A percentile compares a stretch with the other conserved stretches of the same genome.
Evolutionary conservation across 2,113 vertebrate genomes (phyloP).

Genomic region (Gnathonemus longibarbis): DNA sequence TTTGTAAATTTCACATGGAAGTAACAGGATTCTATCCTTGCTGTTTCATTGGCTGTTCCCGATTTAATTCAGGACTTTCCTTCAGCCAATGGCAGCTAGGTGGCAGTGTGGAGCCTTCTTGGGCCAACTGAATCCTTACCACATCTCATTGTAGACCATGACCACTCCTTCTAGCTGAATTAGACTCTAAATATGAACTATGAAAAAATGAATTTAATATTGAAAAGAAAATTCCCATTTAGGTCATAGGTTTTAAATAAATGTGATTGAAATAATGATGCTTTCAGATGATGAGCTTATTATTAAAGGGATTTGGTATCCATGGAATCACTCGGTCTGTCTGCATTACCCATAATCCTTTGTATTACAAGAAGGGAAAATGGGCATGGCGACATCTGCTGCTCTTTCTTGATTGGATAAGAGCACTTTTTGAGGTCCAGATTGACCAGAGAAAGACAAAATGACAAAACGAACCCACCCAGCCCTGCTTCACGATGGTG

Average conservation of each 20-base stretch:
- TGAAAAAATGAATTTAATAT: neutral
- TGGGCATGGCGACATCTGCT: neutral
- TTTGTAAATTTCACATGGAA: neutral
- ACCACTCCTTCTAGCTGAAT: neutral
- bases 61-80: neutral
- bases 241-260: neutral
- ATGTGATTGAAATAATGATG: neutral
- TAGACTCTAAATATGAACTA: neutral
- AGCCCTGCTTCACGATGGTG: neutral
- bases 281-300: neutral
- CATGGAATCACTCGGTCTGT: neutral
- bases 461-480: neutral
- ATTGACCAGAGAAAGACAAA: neutral
- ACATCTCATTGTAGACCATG: neutral
- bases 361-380: neutral
- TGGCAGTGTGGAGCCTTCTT: neutral
- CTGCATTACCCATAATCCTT: neutral
- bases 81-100: neutral
- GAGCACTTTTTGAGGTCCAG: neutral
- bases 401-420: neutral
- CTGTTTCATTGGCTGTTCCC: neutral
- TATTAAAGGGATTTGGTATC: neutral
- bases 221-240: neutral
- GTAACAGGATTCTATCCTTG: neutral
- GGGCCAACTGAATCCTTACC: neutral